Evolutionary conservation across 2,888 invertebrate species (phyloP), one percentile per base, ranked within the genome.

Genomic region (Arrhopalites spinosus): DNA sequence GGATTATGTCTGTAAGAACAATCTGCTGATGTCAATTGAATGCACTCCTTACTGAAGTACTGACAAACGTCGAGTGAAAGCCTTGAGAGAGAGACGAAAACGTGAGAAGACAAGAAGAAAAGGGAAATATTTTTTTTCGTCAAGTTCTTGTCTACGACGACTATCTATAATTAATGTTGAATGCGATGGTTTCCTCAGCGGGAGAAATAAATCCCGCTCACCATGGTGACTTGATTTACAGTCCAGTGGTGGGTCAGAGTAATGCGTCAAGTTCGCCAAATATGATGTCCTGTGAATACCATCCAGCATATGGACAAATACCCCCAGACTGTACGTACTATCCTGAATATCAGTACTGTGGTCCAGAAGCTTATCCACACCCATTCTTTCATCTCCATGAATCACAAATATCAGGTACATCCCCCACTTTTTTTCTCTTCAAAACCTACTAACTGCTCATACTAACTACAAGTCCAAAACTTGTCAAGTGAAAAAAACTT

Each of bases 291-390:
- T 80, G 79, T 71, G 83, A 83, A 59, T 83, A 80, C 71, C 81
- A 83, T 66, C 82, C 82, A 25, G 82, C 78, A 63, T 82, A 78
- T 67, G 82, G 82, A 63, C 81, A 81, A 71, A 75, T 81, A 77
- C 80, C 79, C 63, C 81, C 81, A 73, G 81, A 81, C 71, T 81
- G 81, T 72, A 77, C 81, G 43, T 83, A 81, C 77, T 81, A 81
- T 63, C 82, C 82, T 45, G 81, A 77, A 30, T 82, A 81, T 66
- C 80, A 78, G 70, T 83, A 79, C 78, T 81, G 81, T 73, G 56
- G 81, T 72, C 80, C 74, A 36, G 81, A 83, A 61, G 13, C 64
- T 5, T 83, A 82, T 77, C 87, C 87, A 82, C 88, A 88, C 84
- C 23, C 61, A 20, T 61, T 53, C 15, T 53, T 53, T 53, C 23